Conservation (phyloP, 2,113 vertebrate genomes). For the Gymnarchus niloticus region DNA sequence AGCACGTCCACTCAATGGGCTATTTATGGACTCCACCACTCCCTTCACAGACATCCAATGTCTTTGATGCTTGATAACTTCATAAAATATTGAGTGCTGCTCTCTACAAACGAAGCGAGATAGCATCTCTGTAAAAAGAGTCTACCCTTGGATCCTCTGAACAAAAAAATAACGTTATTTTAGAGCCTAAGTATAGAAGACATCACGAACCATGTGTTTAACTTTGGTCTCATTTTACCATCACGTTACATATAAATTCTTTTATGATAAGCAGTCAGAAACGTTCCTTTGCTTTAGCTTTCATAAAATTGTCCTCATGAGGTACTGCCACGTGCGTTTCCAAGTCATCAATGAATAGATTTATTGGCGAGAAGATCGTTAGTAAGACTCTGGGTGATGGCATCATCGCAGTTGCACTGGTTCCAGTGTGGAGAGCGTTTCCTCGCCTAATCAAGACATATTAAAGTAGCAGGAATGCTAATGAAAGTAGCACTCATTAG, state of each 20-base stretch:
- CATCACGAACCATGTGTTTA: background rate
- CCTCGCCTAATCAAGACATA: background rate
- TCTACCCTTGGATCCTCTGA: background rate
- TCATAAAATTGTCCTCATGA: background rate
- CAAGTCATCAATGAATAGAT: background rate
- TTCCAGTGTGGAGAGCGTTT: background rate
- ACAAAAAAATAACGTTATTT: background rate
- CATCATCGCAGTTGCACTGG: background rate
- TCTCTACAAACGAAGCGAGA: background rate
- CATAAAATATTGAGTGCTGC: constrained; percentile 11
- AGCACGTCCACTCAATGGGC: background rate
- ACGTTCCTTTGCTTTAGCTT: background rate
- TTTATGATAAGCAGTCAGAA: background rate
- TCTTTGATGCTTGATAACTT: constrained; percentile 20
- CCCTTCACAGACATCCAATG: background rate
- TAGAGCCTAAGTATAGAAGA: background rate
- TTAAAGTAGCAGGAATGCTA: background rate
- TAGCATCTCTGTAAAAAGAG: background rate
- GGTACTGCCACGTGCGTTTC: no score
- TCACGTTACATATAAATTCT: background rate
- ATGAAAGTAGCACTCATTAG: background rate
- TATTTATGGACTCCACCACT: constrained; percentile 4
- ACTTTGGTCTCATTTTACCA: background rate
- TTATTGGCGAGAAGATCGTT: background rate
- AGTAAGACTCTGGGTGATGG: background rate